Conservation (phyloP, 1,140 invertebrate species). For the Papilio dardanus region DNA sequence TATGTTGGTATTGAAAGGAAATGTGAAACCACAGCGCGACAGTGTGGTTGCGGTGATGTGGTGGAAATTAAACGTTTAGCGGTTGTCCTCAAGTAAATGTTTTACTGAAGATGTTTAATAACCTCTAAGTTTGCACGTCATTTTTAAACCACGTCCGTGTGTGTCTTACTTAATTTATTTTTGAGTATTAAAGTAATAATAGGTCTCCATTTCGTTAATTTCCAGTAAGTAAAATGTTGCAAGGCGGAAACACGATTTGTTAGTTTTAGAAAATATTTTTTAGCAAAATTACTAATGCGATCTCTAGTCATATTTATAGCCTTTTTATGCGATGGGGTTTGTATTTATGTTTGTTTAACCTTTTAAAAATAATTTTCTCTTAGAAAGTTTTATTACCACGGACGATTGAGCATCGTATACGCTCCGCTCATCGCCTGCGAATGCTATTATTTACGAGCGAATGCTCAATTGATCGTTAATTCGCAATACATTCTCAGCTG, state of each 20-base stretch:
- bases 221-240: too few relatives aligned
- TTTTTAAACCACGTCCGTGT: neutral
- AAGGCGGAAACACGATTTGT: too few relatives aligned
- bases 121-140: neutral
- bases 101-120: neutral
- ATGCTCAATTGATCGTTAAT: conserved; percentile 5
- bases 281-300: too few relatives aligned
- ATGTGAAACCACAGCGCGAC: conserved; percentile 4
- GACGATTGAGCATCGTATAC: neutral
- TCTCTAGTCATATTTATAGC: neutral
- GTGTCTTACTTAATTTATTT: too few relatives aligned
- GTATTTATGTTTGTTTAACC: too few relatives aligned
- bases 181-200: too few relatives aligned
- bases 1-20: conserved; percentile 10
- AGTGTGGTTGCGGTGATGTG: neutral
- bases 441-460: conserved; percentile 10
- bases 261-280: too few relatives aligned
- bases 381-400: conserved; percentile 3
- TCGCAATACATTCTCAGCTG: neutral
- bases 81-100: neutral
- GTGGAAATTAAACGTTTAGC: conserved; percentile 18
- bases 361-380: neutral
- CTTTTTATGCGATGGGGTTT: neutral
- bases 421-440: neutral
- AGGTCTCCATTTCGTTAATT: too few relatives aligned